These are phyloP conservation scores for Crocodylus rhombifer DNA, from an alignment of 2,797 vertebrate genomes.

Conservation along the genomic window DNA sequence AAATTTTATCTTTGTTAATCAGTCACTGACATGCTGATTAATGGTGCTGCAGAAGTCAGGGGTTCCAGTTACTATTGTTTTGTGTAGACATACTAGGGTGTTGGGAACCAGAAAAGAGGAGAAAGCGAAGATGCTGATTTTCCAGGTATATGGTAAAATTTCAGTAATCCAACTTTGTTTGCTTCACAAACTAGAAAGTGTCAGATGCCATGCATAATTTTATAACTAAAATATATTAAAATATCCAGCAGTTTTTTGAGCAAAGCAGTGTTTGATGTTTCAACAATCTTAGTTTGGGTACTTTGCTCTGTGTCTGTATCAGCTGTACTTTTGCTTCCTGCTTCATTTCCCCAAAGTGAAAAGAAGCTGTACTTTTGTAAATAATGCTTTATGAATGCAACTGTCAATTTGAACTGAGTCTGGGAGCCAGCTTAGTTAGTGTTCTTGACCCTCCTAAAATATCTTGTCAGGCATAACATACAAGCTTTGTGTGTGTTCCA, in stretches of 20 bases:
- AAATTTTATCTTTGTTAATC: background rate
- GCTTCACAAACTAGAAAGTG: background rate
- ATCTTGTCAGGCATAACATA: background rate
- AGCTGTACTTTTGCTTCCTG: background rate
- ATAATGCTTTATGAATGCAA: background rate
- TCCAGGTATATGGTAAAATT: background rate
- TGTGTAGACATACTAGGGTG: background rate
- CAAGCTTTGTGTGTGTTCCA: background rate
- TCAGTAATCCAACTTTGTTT: slow-evolving; percentile 8
- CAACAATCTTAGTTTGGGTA: background rate
- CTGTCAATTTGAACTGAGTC: background rate
- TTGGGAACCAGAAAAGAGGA: background rate
- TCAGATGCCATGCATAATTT: background rate
- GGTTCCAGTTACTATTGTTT: background rate
- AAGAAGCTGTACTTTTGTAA: background rate
- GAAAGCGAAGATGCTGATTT: background rate
- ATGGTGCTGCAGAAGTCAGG: background rate
- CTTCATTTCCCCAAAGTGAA: background rate
- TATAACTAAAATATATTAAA: background rate
- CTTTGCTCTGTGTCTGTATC: background rate
- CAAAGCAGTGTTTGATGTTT: background rate
- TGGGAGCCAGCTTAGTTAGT: background rate
- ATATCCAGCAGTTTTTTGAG: background rate
- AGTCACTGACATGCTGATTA: background rate
- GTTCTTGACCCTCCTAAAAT: background rate